Percentiles rank a stretch among this genome's conserved stretches.
phyloP scores from a whole-genome alignment of 2,113 vertebrate species.

The Holacanthus passer region DNA sequence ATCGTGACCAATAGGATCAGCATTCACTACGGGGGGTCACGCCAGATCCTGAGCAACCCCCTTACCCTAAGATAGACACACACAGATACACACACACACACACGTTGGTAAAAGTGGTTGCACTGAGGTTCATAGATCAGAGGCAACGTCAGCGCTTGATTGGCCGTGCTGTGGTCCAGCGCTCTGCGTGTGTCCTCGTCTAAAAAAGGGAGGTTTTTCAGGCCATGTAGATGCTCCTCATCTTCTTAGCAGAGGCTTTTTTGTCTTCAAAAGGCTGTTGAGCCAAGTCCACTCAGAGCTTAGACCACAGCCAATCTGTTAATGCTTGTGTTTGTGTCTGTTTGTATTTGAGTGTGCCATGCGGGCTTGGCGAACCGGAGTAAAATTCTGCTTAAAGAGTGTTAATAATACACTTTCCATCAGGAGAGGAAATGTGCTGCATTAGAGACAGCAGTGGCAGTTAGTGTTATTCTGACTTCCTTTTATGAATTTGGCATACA shows the following conservation, averaged over 20 bases:
- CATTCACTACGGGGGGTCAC: conserved; percentile 69
- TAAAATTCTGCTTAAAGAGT: conserved; percentile 54
- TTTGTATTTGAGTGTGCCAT: conserved; percentile 62
- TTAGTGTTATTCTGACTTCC: conserved; percentile 29
- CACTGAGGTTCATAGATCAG: conserved; percentile 61
- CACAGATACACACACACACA: conserved; percentile 28
- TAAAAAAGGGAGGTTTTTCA: conserved; percentile 59
- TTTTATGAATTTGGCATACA: conserved; percentile 47
- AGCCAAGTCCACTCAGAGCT: conserved; percentile 79
- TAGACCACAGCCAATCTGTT: conserved; percentile 74
- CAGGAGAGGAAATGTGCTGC: conserved; percentile 45
- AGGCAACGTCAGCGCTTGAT: conserved; percentile 66
- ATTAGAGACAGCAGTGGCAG: conserved; percentile 21
- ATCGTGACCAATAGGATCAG: conserved; percentile 82
- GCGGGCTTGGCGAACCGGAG: conserved; percentile 49
- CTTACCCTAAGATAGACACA: conserved; percentile 39
- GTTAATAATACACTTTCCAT: conserved; percentile 55
- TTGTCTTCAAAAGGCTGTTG: conserved; percentile 78
- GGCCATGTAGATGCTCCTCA: conserved; percentile 75
- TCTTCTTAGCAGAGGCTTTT: conserved; percentile 78
- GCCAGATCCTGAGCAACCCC: conserved; percentile 69
- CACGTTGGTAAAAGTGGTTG: conserved; percentile 42
- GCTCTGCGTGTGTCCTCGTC: conserved; percentile 70
- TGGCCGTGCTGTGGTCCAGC: conserved; percentile 68
- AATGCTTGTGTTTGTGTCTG: conserved; percentile 70